These are phyloP conservation scores for Huso huso DNA, from an alignment of 2,797 vertebrate genomes.

Conservation along the genomic window DNA sequence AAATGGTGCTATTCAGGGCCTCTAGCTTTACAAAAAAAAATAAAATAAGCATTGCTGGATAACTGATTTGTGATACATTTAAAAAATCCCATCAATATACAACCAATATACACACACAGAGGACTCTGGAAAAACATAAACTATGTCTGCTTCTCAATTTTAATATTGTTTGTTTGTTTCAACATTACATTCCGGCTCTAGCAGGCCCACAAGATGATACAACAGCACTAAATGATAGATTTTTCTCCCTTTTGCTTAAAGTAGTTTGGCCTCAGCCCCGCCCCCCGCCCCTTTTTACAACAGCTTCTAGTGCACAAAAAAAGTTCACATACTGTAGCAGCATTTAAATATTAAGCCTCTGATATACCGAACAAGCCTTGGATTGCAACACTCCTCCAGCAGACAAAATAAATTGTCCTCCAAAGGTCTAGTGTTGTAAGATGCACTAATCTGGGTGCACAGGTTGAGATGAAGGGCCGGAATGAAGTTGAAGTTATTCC, in stretches of 20 bases:
- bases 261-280: constrained; percentile 59
- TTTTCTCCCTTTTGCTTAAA: constrained; percentile 55
- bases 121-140: constrained; percentile 20
- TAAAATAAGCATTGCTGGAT: constrained; percentile 32
- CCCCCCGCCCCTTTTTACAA: constrained; percentile 48
- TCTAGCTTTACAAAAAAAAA: constrained; percentile 40
- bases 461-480: constrained; percentile 29
- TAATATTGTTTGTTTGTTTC: constrained; percentile 13
- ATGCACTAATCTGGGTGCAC: constrained; percentile 26
- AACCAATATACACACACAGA: constrained; percentile 36
- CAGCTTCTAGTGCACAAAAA: constrained; percentile 73
- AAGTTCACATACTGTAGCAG: constrained; percentile 77
- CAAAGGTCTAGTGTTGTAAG: constrained; percentile 28
- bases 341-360: constrained; percentile 59
- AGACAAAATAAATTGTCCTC: constrained; percentile 54
- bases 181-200: constrained; percentile 59
- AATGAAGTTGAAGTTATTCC: constrained; percentile 18
- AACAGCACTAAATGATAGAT: constrained; percentile 57
- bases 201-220: constrained; percentile 38
- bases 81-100: constrained; percentile 47
- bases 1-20: constrained; percentile 34
- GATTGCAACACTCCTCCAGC: constrained; percentile 33
- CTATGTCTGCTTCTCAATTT: constrained; percentile 35
- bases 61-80: constrained; percentile 42
- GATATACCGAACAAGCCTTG: constrained; percentile 46